Percentiles rank a stretch among this genome's conserved stretches.
These are phyloP conservation scores for Tamandua tetradactyla DNA, from an alignment of 2,797 vertebrate genomes.

Conservation along the genomic window DNA sequence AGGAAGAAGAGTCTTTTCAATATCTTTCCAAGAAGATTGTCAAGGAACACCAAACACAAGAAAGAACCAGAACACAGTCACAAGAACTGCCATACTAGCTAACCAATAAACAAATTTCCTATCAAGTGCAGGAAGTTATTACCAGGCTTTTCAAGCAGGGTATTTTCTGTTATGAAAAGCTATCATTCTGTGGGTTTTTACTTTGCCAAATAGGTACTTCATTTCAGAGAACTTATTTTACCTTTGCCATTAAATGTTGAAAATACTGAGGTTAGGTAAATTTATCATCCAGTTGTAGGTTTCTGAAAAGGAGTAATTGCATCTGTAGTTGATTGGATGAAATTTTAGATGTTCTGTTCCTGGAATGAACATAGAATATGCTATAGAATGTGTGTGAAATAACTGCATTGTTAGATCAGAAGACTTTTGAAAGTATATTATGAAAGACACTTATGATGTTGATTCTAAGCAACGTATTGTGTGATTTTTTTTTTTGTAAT, in stretches of 20 bases:
- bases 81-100: accelerated
- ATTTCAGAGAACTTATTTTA: neutral
- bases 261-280: neutral
- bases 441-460: neutral
- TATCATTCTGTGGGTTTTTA: neutral
- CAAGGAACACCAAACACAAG: neutral
- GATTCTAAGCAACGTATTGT: neutral
- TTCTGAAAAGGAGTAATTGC: neutral
- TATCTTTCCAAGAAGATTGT: neutral
- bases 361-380: neutral
- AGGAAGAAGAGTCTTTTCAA: neutral
- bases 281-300: neutral
- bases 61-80: neutral
- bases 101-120: neutral
- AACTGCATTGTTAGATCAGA: neutral
- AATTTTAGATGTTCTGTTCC: neutral
- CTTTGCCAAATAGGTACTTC: neutral
- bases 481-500: neutral
- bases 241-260: neutral
- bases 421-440: neutral
- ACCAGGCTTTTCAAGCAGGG: neutral
- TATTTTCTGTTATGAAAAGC: neutral
- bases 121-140: neutral
- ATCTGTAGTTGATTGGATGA: neutral
- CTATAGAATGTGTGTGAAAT: neutral